Evolutionary conservation across 2,888 invertebrate genomes (phyloP).

Genomic region (Adelphocoris suturalis): DNA sequence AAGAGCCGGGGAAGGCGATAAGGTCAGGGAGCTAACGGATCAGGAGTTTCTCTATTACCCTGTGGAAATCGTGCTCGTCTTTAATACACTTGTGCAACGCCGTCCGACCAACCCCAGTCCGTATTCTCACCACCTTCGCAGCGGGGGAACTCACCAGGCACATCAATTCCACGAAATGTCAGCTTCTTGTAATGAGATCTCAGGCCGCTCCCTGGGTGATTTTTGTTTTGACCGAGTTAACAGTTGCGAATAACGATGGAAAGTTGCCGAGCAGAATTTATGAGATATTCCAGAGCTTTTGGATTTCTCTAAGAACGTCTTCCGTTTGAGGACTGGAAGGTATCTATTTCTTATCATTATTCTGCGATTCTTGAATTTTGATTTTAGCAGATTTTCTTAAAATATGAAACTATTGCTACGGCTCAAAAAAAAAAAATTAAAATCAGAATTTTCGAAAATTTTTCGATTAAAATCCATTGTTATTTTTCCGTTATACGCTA

Average conservation of each 20-base stretch:
- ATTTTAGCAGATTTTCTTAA: no score
- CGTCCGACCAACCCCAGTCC: background rate
- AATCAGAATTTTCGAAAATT: no score
- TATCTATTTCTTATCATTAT: no score
- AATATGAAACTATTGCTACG: no score
- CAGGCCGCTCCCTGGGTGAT: background rate
- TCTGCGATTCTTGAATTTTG: no score
- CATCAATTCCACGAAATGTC: constrained; percentile 36
- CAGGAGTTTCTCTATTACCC: constrained; percentile 54
- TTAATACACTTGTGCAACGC: constrained; percentile 55
- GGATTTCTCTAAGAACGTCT: no score
- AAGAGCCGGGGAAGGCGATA: constrained; percentile 42
- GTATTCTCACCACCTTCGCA: constrained; percentile 32
- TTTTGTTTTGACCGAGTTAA: constrained; percentile 3
- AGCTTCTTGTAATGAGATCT: constrained; percentile 36
- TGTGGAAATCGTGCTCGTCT: constrained; percentile 57
- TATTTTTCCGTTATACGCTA: no score
- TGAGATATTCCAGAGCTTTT: background rate
- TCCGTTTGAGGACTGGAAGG: no score
- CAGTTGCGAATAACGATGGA: background rate
- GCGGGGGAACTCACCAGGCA: background rate
- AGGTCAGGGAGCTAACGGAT: constrained; percentile 60
- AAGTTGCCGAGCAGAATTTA: background rate
- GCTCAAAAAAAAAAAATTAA: no score
- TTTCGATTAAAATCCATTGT: no score